A percentile compares a stretch with the other conserved stretches of the same genome.
These are phyloP conservation scores for Ditylenchus dipsaci DNA, from an alignment of 1,140 invertebrate species.

Conservation along the genomic window DNA sequence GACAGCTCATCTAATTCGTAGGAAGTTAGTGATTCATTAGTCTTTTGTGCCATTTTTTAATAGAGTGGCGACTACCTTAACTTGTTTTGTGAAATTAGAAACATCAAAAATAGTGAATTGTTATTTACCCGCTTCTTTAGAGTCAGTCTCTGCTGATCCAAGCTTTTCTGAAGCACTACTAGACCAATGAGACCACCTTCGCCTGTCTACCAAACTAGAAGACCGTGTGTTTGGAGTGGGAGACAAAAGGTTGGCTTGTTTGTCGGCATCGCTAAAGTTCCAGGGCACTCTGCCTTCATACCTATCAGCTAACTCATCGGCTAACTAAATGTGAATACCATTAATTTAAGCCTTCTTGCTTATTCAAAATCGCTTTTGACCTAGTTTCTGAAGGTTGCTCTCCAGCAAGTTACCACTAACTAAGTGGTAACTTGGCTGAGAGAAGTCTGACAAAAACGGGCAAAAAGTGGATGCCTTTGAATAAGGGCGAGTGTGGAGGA, in stretches of 20 bases:
- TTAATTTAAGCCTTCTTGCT: no score
- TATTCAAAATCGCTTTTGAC: no score
- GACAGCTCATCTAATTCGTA: conserved; percentile 12
- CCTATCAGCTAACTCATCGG: neutral
- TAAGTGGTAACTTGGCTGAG: no score
- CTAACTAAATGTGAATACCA: neutral
- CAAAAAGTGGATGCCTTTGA: no score
- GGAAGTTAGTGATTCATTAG: conserved; percentile 1
- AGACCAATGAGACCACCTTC: neutral
- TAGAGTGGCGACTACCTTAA: neutral
- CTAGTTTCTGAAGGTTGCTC: no score
- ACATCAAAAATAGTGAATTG: neutral
- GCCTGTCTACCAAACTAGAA: neutral
- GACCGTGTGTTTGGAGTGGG: neutral
- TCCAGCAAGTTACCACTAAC: no score
- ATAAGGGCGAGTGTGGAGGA: no score
- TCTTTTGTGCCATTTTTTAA: no score
- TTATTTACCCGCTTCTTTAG: neutral
- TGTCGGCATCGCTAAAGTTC: neutral
- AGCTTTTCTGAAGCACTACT: neutral
- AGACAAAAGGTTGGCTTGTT: neutral
- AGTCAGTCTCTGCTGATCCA: neutral
- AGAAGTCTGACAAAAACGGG: no score
- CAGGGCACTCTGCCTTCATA: neutral
- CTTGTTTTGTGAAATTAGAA: neutral